Evolutionary conservation across 2,888 invertebrate genomes (phyloP).

Genomic region (Bugulina stolonifera): DNA sequence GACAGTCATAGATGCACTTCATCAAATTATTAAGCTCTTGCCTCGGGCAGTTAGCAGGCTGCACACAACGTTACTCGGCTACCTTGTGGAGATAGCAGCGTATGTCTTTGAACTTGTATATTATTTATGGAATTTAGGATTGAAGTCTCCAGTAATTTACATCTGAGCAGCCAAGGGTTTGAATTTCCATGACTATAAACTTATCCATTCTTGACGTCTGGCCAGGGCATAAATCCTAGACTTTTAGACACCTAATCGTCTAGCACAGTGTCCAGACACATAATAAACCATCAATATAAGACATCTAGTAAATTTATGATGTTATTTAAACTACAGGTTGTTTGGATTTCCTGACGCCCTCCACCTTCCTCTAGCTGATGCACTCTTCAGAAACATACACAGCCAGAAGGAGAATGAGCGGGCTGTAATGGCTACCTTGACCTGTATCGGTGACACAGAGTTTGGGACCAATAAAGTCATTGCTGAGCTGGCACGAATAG

Average conservation of each 20-base stretch:
- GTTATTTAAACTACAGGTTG: too few species aligned
- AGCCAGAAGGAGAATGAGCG: neutral
- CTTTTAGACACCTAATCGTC: too few species aligned
- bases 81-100: neutral
- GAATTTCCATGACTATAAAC: too few species aligned
- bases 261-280: too few species aligned
- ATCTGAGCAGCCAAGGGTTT: too few species aligned
- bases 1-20: neutral
- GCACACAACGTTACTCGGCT: neutral
- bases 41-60: neutral
- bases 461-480: neutral
- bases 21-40: conserved; percentile 4
- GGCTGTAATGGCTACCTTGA: neutral
- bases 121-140: too few species aligned
- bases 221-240: too few species aligned
- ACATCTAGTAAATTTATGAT: too few species aligned
- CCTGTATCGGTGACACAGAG: neutral
- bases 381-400: conserved; percentile 3
- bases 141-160: too few species aligned
- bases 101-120: too few species aligned
- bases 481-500: neutral
- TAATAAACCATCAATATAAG: too few species aligned
- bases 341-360: neutral
- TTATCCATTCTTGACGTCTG: too few species aligned
- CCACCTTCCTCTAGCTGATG: neutral